phyloP scores from a whole-genome alignment of 2,797 vertebrate genomes.

The Artibeus lituratus region DNA sequence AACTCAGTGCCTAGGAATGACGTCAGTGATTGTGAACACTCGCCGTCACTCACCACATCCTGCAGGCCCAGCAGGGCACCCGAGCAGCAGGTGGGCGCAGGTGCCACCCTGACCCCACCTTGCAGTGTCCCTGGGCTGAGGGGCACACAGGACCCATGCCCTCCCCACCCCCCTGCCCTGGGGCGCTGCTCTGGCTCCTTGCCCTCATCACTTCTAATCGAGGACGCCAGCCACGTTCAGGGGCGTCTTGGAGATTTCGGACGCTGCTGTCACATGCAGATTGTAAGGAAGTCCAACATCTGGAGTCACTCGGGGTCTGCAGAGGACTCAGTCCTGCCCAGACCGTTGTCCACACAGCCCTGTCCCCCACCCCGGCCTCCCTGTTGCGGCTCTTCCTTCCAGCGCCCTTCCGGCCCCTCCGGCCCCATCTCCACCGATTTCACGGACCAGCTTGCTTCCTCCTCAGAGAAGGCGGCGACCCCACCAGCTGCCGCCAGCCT shows the following conservation, averaged over 20 bases:
- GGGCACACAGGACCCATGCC: no score
- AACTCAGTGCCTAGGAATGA: not conserved
- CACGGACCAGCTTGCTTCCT: not conserved
- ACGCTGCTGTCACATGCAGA: not conserved
- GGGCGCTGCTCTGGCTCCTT: not conserved
- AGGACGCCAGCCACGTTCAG: rapidly evolving
- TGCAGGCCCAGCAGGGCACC: rapidly evolving
- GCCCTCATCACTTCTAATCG: not conserved
- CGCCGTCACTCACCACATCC: not conserved
- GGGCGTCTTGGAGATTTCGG: not conserved
- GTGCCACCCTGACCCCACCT: no score
- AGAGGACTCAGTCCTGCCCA: not conserved
- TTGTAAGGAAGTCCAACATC: not conserved
- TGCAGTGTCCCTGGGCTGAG: not conserved
- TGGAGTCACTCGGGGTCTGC: not conserved
- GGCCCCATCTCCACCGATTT: not conserved
- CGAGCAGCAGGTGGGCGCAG: not conserved
- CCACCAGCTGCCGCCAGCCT: not conserved
- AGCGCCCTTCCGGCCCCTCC: rapidly evolving
- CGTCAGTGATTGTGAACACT: rapidly evolving
- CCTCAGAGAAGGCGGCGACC: not conserved
- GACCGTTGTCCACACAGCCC: not conserved
- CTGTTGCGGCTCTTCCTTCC: no score
- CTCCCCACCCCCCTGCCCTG: not conserved
- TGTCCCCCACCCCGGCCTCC: not conserved